Evolutionary conservation across 2,113 vertebrate genomes (phyloP), one percentile per base, ranked within the genome.

Genomic region (Nycticorax nycticorax): DNA sequence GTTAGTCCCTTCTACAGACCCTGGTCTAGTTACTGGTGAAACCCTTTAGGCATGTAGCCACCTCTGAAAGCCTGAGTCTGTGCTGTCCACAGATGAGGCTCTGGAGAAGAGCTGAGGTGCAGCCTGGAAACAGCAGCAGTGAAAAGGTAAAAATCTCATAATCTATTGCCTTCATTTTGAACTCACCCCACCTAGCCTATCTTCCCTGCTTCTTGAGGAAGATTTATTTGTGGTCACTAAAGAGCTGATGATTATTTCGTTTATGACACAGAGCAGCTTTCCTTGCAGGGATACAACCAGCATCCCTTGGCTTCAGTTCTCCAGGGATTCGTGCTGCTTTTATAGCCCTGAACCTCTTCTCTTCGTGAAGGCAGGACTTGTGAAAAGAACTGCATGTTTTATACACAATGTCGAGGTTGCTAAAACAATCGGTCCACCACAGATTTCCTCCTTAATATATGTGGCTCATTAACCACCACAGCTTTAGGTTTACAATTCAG

Each of bases 381-480:
- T 4, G 2, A 9, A 24, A 84, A 60, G 37, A 45, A 16, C 37
- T 63, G 21, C 3, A 6, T 63, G 19, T 37, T 83, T 89, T 79
- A 39, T 57, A 53, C 2, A 3, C 20, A 72, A 12, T 2, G 3
- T 37, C 1, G 2, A 20, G 5, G 18, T 5, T 83, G 48, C 72
- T 88, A 43, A 73, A 91, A 52, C 23, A 68, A 43, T 14, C 18
- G 33, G 23, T 60, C 47, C 5, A 14, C 7, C 60, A 67, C 12
- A n/a, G 28, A 23, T 84, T 74, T 89, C 32, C 12, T 81, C 24
- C 41, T 83, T 47, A 20, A 2, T 26, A 13, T 64, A 26, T n/a
- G 4, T 0, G 9, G 41, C 27, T 85, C 26, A 84, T 85, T 72
- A 67, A 56, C 9, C 26, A 56, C 4, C 33, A 68, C 24, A 66